Evolutionary conservation across 2,113 vertebrate species (phyloP).

Genomic region (Dicrurus megarhynchus): DNA sequence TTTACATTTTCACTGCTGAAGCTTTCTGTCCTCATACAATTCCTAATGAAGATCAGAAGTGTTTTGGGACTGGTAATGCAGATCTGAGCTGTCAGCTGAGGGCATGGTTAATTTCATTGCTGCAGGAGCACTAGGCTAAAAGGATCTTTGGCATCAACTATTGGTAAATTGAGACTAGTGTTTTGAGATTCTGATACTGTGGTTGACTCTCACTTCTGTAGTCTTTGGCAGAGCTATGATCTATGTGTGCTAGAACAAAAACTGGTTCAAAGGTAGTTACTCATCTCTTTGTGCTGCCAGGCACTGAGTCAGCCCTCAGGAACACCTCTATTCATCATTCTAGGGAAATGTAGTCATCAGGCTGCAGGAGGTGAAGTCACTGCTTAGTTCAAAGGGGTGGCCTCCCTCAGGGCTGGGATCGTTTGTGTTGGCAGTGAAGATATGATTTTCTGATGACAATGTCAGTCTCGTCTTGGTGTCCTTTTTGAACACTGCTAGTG

Average conservation of each 20-base stretch:
- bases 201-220: neutral
- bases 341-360: neutral
- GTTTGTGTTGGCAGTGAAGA: neutral
- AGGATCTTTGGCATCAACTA: neutral
- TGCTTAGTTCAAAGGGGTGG: neutral
- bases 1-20: neutral
- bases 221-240: neutral
- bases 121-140: neutral
- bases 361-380: slow-evolving; percentile 23
- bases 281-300: slow-evolving; percentile 49
- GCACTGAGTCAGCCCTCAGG: slow-evolving; percentile 43
- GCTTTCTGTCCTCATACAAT: neutral
- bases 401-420: neutral
- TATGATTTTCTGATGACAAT: neutral
- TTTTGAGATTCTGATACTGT: slow-evolving; percentile 11
- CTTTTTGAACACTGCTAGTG: neutral
- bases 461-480: neutral
- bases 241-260: slow-evolving; percentile 20
- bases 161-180: neutral
- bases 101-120: neutral
- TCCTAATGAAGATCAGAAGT: neutral
- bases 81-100: neutral
- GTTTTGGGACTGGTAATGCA: neutral
- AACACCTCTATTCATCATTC: slow-evolving; percentile 39
- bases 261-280: slow-evolving; percentile 44